Evolutionary conservation across 2,888 invertebrate genomes (phyloP), one percentile per base, ranked within the genome.

Genomic region (Pammene fasciana): DNA sequence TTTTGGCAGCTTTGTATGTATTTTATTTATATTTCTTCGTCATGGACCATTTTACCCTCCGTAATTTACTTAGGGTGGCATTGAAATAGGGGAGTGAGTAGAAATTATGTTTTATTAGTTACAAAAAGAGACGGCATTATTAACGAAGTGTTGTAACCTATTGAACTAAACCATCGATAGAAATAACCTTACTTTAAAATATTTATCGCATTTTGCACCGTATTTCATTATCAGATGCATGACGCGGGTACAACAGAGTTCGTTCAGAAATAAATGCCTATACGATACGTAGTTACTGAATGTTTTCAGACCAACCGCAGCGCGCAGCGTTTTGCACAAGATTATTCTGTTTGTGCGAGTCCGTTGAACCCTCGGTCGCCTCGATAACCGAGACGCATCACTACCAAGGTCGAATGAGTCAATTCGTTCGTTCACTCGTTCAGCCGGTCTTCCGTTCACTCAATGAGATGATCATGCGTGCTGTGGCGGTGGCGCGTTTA

Each of bases 401-500:
- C 59, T 62, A 65, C 56, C 71, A 71, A 73, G 72, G 70, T 73
- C 73, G 61, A 68, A 54, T 70, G 70, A 70, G 70, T 73, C 70
- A 57, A 54, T 45, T 52, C 66, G 52, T 46, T 18, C 72, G 55
- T 61, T 73, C 70, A 59, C 46, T 72, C 70, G 66, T 45, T 72
- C 68, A 60, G 18, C 70, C 70, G 55, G 8, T 70, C 70, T 52
- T 48, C 70, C 65, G 65, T 70, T 70, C 70, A 34, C 60, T 70
- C 70, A 70, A 60, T 60, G 60, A 70, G 65, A 48, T 54, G 65
- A 46, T 60, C 65, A 70, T 70, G 68, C 70, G 70, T 65, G 45
- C 41, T 48, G 65, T 65, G 57, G 46, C 70, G 54, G 65, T 65
- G 57, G 46, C 70, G 54, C 54, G 54, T 59, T 36, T 48, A 60